These are phyloP conservation scores for Epizoanthus rinbou DNA, from an alignment of 92 coral and sea anemone species.

Conservation along the genomic window DNA sequence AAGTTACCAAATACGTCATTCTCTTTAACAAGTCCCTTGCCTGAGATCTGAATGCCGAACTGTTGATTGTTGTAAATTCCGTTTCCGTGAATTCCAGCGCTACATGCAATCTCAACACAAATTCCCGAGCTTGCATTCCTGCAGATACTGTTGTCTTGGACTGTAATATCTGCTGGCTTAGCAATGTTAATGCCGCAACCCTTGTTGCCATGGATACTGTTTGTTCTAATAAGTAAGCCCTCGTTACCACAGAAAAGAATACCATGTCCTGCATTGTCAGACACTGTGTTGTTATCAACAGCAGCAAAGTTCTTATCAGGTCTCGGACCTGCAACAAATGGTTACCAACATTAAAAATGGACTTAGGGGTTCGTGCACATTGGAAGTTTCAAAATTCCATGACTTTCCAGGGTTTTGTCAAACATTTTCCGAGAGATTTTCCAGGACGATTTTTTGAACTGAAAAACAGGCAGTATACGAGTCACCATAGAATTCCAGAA, in stretches of 20 bases:
- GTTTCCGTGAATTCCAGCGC: constrained; percentile 87
- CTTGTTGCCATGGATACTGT: constrained; percentile 83
- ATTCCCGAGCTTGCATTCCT: constrained; percentile 85
- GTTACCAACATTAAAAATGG: too few species aligned
- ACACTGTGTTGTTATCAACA: constrained; percentile 85
- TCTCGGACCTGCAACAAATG: constrained; percentile 68
- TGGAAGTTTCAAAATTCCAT: neutral
- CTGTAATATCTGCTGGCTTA: constrained; percentile 90
- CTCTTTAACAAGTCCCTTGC: constrained; percentile 88
- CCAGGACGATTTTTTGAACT: too few species aligned
- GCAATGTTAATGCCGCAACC: constrained; percentile 90
- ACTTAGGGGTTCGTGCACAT: neutral
- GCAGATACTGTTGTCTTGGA: constrained; percentile 85
- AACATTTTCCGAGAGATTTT: neutral
- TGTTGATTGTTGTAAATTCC: constrained; percentile 93
- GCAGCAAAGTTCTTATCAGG: constrained; percentile 92
- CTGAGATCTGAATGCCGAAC: constrained; percentile 78
- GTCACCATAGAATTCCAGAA: too few species aligned
- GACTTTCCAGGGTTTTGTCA: neutral
- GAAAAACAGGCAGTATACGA: too few species aligned
- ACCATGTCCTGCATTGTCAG: constrained; percentile 90
- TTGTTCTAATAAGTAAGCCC: constrained; percentile 84
- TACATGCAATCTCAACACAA: constrained; percentile 71
- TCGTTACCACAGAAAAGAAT: constrained; percentile 88
- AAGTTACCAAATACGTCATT: constrained; percentile 89